Base-by-base conservation (phyloP, 2,888 invertebrate genomes). In the Clanis bilineata region DNA sequence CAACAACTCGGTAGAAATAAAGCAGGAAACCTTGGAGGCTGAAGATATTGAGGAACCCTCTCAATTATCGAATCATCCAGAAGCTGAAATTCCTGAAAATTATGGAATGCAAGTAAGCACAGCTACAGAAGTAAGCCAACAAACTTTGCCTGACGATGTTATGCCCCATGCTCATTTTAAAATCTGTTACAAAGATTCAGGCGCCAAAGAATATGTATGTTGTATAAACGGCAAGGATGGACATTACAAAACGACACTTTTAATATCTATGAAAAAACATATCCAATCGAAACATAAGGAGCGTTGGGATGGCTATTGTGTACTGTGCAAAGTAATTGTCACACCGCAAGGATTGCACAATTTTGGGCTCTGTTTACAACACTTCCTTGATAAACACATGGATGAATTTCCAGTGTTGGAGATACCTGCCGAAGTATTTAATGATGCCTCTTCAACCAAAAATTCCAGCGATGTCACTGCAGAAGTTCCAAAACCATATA, bases 261-360 rank as follows among this genome's bases (percentile, higher is more conserved):
- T 90, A 36, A 92, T 92, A 70, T 90, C 90, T 2, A 80, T 92
- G 68, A 92, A 90, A 65, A 90, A 87, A 70, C 91, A 91, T 62
- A 81, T 90, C 1, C 88, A 90, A 70, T 61, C 71, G 0, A 89
- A 87, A 65, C 92, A 92, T 64, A 65, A 69, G 3, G 88, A 93
- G 28, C 76, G 73, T 22, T 94, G 94, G 94, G 91, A 92, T 63
- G 94, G 94, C 0, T 92, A 86, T 68, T 94, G 94, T 70, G 80
- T 71, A 56, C 67, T 89, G 10, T 94, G 94, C 66, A 86, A 90
- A 70, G 84, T 90, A 1, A 88, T 90, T 21, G 87, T 90, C 1
- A 88, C 83, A 21, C 72, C 85, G 7, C 88, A 87, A 78, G 90
- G 90, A 15, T 67, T 68, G 15, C 79, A 87, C 41, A 64, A 60